Evolutionary conservation across 2,888 invertebrate species (phyloP).

Genomic region (Julus scanicus): DNA sequence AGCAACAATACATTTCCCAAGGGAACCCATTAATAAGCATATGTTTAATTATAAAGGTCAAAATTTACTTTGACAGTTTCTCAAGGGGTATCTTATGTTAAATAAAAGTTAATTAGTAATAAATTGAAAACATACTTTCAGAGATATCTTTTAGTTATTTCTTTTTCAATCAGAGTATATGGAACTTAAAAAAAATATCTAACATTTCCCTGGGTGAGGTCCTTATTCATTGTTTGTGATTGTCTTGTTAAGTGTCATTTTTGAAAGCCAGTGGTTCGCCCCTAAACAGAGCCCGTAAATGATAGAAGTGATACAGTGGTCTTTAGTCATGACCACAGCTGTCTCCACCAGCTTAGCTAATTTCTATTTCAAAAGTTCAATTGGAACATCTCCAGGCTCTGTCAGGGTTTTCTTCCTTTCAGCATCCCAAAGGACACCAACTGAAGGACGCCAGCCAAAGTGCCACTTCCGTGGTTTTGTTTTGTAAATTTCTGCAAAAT

Average conservation of each 20-base stretch:
- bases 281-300: background rate
- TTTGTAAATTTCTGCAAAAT: too few relatives aligned
- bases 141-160: too few relatives aligned
- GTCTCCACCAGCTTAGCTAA: slow-evolving; percentile 26
- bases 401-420: background rate
- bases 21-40: background rate
- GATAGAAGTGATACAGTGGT: background rate
- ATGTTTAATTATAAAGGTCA: background rate
- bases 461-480: too few relatives aligned
- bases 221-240: background rate
- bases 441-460: too few relatives aligned
- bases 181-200: too few relatives aligned
- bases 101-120: background rate
- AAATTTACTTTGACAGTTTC: too few relatives aligned
- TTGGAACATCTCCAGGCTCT: background rate
- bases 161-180: too few relatives aligned
- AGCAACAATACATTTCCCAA: background rate
- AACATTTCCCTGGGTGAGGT: background rate
- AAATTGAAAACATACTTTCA: too few relatives aligned
- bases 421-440: too few relatives aligned
- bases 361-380: background rate
- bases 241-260: background rate
- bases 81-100: background rate
- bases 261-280: background rate
- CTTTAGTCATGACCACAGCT: background rate